Evolutionary conservation across 2,888 invertebrate species (phyloP), one percentile per base, ranked within the genome.

Genomic region (Cosmorhoe ocellata): DNA sequence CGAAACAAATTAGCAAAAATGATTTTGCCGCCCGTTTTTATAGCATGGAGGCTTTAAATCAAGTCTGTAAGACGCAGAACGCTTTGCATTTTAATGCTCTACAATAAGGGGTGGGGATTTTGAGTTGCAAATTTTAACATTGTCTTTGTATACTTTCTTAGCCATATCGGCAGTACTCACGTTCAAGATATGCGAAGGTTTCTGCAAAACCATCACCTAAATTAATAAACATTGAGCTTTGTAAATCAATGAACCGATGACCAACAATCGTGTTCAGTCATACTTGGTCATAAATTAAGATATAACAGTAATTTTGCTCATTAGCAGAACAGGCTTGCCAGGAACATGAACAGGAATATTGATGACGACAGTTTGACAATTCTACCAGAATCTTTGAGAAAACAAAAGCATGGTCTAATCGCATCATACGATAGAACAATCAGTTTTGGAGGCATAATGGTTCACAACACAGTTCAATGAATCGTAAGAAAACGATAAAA

Each of bases 131-230:
- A 58, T 60, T 60, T 59, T 63, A 63, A 53, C 34, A 57, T 69
- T 65, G 73, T 60, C 56, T 56, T 60, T 59, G 53, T 51, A 53
- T 64, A 67, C 71, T 73, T 74, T 67, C 70, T 64, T 63, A 66
- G 67, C 60, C 63, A 69, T 64, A 70, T 69, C 60, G 64, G 68
- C 56, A 61, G 69, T 62, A 71, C n/a, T n/a, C n/a, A n/a, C 64
- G 63, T 65, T 64, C 51, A 63, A 73, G 71, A 67, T 74, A 75
- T 76, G 71, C 69, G 58, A 73, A 66, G 68, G 65, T 78, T 84
- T 84, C 77, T 74, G 66, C 59, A 64, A 74, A 84, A 75, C 69
- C 66, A 74, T 79, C 76, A 68, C 74, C 77, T 84, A 84, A 84
- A 84, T 84, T 83, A 85, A 85, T 84, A 74, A 80, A 76, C 70